These are phyloP conservation scores for Perognathus longimembris DNA, from an alignment of 2,113 vertebrate genomes.

Conservation along the genomic window DNA sequence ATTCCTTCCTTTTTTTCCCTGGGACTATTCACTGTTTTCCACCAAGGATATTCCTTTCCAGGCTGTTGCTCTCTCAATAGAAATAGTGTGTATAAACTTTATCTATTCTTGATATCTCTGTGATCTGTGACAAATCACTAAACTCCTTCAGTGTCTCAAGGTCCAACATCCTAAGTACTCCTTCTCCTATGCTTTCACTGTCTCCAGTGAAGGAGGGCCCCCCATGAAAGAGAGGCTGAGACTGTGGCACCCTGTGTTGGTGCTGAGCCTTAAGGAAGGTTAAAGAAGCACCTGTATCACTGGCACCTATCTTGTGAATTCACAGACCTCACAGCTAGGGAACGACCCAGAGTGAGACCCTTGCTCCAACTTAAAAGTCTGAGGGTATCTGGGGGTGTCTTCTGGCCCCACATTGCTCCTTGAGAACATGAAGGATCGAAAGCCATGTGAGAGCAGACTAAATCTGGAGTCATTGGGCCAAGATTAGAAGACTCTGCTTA, in stretches of 20 bases:
- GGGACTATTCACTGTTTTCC: not conserved
- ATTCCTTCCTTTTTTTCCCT: not conserved
- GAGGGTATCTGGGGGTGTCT: not conserved
- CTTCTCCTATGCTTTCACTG: fast-evolving
- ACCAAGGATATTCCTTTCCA: not conserved
- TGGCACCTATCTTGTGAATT: not conserved
- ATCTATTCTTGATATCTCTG: fast-evolving
- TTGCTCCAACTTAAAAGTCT: fast-evolving
- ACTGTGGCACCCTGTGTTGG: not conserved
- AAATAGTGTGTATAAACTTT: no score
- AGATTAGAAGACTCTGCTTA: not conserved
- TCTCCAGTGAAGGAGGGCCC: not conserved
- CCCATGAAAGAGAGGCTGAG: fast-evolving
- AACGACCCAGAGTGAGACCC: not conserved
- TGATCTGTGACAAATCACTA: fast-evolving
- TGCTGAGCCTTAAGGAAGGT: not conserved
- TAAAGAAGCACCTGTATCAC: no score
- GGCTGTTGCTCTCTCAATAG: not conserved
- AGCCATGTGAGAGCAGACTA: not conserved
- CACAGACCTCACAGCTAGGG: not conserved
- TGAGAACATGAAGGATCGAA: not conserved
- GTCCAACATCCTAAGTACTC: not conserved
- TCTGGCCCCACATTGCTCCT: not conserved
- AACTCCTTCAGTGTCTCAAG: not conserved
- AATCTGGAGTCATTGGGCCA: no score